phyloP scores from a whole-genome alignment of 92 coral and sea anemone species.

The Siderastrea siderea region DNA sequence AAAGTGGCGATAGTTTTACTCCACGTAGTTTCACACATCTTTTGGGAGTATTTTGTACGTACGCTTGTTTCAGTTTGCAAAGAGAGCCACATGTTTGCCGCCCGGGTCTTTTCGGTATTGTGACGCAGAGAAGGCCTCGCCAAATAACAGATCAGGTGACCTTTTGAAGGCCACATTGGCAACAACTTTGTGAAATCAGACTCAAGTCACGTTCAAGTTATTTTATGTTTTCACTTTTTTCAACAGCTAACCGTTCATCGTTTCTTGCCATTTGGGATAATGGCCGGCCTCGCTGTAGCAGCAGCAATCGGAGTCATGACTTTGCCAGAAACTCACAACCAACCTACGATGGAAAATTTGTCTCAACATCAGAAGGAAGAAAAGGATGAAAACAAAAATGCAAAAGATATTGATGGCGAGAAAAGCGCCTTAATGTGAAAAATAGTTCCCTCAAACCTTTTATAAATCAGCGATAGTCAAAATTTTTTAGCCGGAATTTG shows the following conservation, averaged over 20 bases:
- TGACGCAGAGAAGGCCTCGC: too few relatives aligned
- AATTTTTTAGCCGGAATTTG: too few relatives aligned
- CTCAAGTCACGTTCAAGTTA: neutral
- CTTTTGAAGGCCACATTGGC: too few relatives aligned
- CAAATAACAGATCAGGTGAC: too few relatives aligned
- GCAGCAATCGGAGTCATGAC: conserved; percentile 18
- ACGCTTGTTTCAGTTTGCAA: too few relatives aligned
- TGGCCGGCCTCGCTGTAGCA: conserved; percentile 26
- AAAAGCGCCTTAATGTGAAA: neutral
- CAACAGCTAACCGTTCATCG: conserved; percentile 14
- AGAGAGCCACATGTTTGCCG: too few relatives aligned
- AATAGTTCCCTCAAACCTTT: neutral
- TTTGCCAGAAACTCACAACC: conserved; percentile 32
- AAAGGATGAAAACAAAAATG: neutral
- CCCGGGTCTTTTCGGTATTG: too few relatives aligned
- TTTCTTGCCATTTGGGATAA: conserved; percentile 31
- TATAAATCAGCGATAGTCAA: too few relatives aligned
- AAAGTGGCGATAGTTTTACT: too few relatives aligned
- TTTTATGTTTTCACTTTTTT: neutral
- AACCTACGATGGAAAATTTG: conserved; percentile 31
- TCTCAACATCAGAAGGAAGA: neutral
- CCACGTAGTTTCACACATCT: too few relatives aligned
- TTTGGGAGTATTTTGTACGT: too few relatives aligned
- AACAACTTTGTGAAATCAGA: neutral
- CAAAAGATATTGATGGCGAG: neutral